A percentile compares a stretch with the other conserved stretches of the same genome.
These are phyloP conservation scores for Thymelicus lineola DNA, from an alignment of 2,888 invertebrate species.

Conservation along the genomic window DNA sequence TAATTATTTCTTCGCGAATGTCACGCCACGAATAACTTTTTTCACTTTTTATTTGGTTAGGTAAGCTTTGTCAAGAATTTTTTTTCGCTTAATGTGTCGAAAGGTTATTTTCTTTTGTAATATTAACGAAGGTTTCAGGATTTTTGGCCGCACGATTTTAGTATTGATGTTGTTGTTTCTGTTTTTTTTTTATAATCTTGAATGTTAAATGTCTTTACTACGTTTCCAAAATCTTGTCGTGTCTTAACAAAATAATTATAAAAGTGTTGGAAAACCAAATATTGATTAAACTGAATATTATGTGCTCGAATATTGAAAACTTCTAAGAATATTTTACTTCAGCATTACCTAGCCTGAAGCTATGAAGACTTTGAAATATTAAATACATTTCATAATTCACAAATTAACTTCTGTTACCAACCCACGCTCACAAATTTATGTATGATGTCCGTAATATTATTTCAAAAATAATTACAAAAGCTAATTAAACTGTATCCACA, in stretches of 20 bases:
- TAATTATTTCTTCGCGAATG: slow-evolving; percentile 76
- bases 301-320: no score
- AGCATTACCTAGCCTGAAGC: no score
- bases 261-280: no score
- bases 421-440: background rate
- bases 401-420: background rate
- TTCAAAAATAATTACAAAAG: slow-evolving; percentile 26
- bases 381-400: no score
- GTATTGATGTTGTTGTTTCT: slow-evolving; percentile 10
- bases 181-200: background rate
- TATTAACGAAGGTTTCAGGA: slow-evolving; percentile 48
- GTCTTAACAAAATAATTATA: no score
- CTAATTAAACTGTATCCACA: slow-evolving; percentile 37
- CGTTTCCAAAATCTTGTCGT: no score
- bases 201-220: no score
- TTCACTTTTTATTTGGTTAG: slow-evolving; percentile 46
- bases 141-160: slow-evolving; percentile 44
- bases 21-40: slow-evolving; percentile 47
- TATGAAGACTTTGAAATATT: no score
- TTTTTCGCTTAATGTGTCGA: slow-evolving; percentile 51
- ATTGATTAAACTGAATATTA: no score
- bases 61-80: slow-evolving; percentile 47
- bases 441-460: background rate
- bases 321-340: no score
- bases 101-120: slow-evolving; percentile 56